Base-by-base conservation (phyloP, 2,888 invertebrate species). In the Cynaeus angustus region DNA sequence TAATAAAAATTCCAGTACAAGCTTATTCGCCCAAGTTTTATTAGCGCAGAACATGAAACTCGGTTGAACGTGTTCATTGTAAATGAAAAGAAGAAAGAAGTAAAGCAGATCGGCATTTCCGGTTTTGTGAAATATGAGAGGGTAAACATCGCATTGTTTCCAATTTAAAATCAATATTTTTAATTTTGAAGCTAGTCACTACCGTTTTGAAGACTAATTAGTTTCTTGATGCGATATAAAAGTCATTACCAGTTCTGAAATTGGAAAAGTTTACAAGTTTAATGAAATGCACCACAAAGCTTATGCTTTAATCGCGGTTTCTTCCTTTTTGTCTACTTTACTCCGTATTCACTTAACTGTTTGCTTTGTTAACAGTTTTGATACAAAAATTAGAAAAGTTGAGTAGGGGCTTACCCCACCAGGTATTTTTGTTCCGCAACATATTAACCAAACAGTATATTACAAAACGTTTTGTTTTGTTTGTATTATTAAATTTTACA, bases 71-170 rank as follows among this genome's bases (percentile, higher is more conserved):
- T 10, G 13, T 41, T 41, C 10, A 6, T 13, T 41, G 41, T 41
- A 6, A 41, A 41, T 41, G 41, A 41, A 41, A 7, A 46, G 26
- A 46, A 16, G 16, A 16, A 46, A 46, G 13, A 3, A 46, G 1
- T 46, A 14, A 16, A 46, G 26, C 46, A 16, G 46, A 46, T 46
- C 46, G 46, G 21, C n/a, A 46, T 46, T 46, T 46, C 46, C 46
- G n/a, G 46, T 5, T 7, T 46, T 16, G 26, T 46, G 46, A 43
- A 43, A 43, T 12, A 9, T 33, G n/a, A 33, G 33, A 33, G 7
- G n/a, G 9, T 21, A 7, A 33, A 33, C 33, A n/a, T 7, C 2
- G 33, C 1, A 2, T n/a, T 33, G 33, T 7, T 28, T 28, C 7
- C 28, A 28, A 28, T n/a, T n/a, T n/a, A 21, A 21, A 21, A 21